phyloP scores from a whole-genome alignment of 2,113 vertebrate genomes.

The Phalacrocorax carbo region DNA sequence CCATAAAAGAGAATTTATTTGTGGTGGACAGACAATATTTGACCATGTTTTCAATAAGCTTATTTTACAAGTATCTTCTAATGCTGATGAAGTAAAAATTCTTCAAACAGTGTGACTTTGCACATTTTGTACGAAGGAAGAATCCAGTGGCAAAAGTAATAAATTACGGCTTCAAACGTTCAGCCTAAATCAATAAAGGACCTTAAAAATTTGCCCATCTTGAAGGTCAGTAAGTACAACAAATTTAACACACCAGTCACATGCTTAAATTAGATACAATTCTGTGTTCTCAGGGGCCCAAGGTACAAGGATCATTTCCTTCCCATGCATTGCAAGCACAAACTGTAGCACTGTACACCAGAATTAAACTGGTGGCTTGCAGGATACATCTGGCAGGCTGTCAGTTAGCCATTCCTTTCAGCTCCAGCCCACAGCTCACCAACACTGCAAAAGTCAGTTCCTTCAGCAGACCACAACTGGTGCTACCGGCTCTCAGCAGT shows the following conservation, averaged over 20 bases:
- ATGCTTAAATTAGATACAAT: not conserved
- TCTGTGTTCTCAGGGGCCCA: not conserved
- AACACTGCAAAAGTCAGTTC: not conserved
- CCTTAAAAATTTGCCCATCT: not conserved
- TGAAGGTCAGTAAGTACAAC: not conserved
- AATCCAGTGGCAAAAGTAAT: not conserved
- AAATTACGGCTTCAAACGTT: not conserved
- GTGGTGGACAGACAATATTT: not conserved
- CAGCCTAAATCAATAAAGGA: not conserved
- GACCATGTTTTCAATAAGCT: not conserved
- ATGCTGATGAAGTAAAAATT: not conserved
- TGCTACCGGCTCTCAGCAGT: not conserved
- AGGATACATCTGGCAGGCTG: not conserved
- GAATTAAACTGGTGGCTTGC: not conserved
- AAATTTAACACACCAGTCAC: not conserved
- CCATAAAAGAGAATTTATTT: not conserved
- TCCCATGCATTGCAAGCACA: not conserved
- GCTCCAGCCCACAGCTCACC: not conserved
- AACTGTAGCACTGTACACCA: not conserved
- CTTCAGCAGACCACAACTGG: not conserved
- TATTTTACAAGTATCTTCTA: not conserved
- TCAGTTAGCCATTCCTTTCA: not conserved
- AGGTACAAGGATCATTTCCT: not conserved
- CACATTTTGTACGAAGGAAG: not conserved
- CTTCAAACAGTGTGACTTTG: not conserved